Evolutionary conservation across 2,797 vertebrate species (phyloP).

Genomic region (Macropus fuliginosus): DNA sequence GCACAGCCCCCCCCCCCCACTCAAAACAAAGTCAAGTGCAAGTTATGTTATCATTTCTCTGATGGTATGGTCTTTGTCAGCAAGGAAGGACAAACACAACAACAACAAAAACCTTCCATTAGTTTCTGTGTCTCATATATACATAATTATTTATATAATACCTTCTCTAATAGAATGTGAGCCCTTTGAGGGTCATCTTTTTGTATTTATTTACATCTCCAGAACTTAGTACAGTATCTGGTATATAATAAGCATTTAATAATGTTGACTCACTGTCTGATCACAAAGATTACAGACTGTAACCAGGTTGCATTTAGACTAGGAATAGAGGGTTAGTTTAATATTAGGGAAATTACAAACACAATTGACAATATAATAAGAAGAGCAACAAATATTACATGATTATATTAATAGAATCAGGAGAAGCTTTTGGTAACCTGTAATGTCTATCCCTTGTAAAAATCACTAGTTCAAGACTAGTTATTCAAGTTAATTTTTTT

Average conservation of each 20-base stretch:
- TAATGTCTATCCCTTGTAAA: not conserved
- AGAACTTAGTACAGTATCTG: not conserved
- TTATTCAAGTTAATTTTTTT: not conserved
- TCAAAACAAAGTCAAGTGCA: too few relatives aligned
- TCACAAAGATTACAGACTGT: not conserved
- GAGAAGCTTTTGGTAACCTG: not conserved
- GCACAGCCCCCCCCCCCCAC: too few relatives aligned
- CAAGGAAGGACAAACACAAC: too few relatives aligned
- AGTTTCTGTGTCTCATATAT: accelerated
- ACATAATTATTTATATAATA: not conserved
- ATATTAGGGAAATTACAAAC: not conserved
- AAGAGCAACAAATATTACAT: not conserved
- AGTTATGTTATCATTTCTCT: too few relatives aligned
- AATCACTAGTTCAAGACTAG: not conserved
- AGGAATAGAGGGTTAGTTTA: not conserved
- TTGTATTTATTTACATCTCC: not conserved
- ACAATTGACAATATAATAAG: not conserved
- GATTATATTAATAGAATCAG: not conserved
- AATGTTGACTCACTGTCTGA: not conserved
- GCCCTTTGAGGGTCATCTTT: not conserved
- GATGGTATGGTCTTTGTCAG: too few relatives aligned
- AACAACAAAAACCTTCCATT: not conserved
- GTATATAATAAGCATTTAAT: not conserved
- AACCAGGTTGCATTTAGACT: not conserved
- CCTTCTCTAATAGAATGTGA: not conserved